A percentile compares a stretch with the other conserved stretches of the same genome.
Evolutionary conservation across 2,113 vertebrate genomes (phyloP).

Genomic region (Thunnus thynnus): DNA sequence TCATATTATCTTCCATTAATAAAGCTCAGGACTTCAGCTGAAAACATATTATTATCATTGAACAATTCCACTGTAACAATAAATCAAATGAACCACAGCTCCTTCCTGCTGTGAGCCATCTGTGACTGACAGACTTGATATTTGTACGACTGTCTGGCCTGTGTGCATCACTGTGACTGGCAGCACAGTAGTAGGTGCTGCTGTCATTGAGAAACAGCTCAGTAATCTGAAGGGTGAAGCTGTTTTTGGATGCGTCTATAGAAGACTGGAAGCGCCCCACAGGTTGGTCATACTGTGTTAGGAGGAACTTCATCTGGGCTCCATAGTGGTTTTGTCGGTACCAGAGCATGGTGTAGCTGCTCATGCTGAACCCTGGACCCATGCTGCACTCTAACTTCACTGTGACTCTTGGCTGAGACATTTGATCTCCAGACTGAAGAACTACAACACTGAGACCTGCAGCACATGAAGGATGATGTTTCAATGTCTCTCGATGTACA

Average conservation of each 20-base stretch:
- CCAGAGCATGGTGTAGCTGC: conserved; percentile 78
- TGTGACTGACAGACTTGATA: conserved; percentile 33
- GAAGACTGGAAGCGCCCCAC: conserved; percentile 4
- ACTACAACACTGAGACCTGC: conserved; percentile 61
- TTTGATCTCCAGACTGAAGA: conserved; percentile 60
- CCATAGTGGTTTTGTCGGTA: conserved; percentile 55
- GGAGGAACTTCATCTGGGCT: conserved; percentile 53
- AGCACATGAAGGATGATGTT: not conserved
- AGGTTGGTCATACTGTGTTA: conserved; percentile 44
- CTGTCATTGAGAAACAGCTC: conserved; percentile 62
- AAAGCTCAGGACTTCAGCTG: no score
- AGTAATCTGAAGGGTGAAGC: conserved; percentile 68
- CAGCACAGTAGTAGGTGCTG: conserved; percentile 79
- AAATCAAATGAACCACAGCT: conserved; percentile 38
- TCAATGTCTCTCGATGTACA: not conserved
- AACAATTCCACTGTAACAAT: no score
- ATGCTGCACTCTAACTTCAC: conserved; percentile 67
- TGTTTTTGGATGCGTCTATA: conserved; percentile 26
- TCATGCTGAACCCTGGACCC: conserved; percentile 57
- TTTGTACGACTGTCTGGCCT: conserved; percentile 61
- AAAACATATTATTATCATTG: no score
- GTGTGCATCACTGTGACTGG: conserved; percentile 74
- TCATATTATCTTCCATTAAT: no score
- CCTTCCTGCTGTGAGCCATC: conserved; percentile 24
- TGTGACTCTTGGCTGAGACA: not conserved